Percentiles rank a stretch among this genome's conserved stretches.
These are phyloP conservation scores for Tryphoninae sp. DNA, from an alignment of 2,888 invertebrate genomes.

Conservation along the genomic window DNA sequence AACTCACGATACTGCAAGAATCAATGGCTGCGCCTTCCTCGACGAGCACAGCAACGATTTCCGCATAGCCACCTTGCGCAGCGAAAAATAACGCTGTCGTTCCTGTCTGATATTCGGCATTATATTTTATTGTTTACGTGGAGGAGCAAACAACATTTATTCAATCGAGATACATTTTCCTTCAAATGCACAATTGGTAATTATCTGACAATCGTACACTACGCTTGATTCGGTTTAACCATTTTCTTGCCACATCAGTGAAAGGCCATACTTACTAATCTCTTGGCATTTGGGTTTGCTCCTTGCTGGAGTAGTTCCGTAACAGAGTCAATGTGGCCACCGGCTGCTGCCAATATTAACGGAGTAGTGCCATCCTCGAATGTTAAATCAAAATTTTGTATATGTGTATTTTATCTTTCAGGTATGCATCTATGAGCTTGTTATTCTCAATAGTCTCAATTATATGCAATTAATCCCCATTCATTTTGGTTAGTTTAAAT, in stretches of 20 bases:
- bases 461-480: not conserved
- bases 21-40: constrained; percentile 91
- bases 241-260: too few relatives aligned
- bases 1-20: constrained; percentile 89
- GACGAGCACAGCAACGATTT: constrained; percentile 90
- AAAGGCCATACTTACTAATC: constrained; percentile 85
- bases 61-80: constrained; percentile 94
- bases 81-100: constrained; percentile 97
- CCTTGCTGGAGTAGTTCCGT: constrained; percentile 94
- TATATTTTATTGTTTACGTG: not conserved
- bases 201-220: too few relatives aligned
- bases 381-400: not conserved
- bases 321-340: constrained; percentile 94
- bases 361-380: constrained; percentile 97
- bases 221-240: too few relatives aligned
- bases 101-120: constrained; percentile 87
- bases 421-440: not conserved
- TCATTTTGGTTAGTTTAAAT: not conserved
- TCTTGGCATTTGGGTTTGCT: constrained; percentile 92
- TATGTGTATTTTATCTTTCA: too few relatives aligned
- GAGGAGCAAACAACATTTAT: not conserved
- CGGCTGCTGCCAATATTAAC: constrained; percentile 94
- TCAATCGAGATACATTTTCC: too few relatives aligned
- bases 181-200: too few relatives aligned
- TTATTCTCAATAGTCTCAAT: not conserved